These are phyloP conservation scores for Megastigmus dorsalis DNA, from an alignment of 2,888 invertebrate genomes.

Conservation along the genomic window DNA sequence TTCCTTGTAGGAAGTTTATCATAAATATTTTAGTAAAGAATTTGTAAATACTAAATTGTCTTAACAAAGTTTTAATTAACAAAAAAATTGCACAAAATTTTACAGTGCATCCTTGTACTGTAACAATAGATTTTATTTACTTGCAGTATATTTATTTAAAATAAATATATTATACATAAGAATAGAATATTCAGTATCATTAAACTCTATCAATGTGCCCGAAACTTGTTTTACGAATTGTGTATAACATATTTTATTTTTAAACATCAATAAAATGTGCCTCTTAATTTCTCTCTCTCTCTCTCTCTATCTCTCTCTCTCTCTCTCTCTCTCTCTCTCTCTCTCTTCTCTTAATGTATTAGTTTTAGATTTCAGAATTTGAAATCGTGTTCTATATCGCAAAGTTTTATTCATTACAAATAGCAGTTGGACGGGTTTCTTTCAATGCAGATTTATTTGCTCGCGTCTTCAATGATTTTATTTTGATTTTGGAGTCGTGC, in stretches of 20 bases:
- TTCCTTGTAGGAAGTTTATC: conserved; percentile 43
- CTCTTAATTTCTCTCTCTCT: conserved; percentile 12
- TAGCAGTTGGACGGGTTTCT: not conserved
- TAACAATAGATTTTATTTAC: conserved; percentile 48
- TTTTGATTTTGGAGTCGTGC: not conserved
- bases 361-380: too few species aligned
- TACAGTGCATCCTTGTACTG: conserved; percentile 45
- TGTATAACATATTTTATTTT: conserved; percentile 10
- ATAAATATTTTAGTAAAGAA: conserved; percentile 48
- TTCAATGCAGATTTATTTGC: not conserved
- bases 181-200: conserved; percentile 24
- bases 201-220: conserved; percentile 10
- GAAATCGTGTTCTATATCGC: not conserved
- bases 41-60: conserved; percentile 54
- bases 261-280: conserved; percentile 16
- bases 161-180: conserved; percentile 54
- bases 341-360: not conserved
- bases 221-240: not conserved
- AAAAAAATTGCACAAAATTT: conserved; percentile 46
- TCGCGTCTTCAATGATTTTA: too few species aligned
- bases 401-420: conserved; percentile 5
- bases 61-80: conserved; percentile 50
- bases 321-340: conserved; percentile 11
- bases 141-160: conserved; percentile 56
- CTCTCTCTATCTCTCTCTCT: conserved; percentile 3